Base-by-base conservation (phyloP, 2,888 invertebrate genomes). In the Cephus spinipes region DNA sequence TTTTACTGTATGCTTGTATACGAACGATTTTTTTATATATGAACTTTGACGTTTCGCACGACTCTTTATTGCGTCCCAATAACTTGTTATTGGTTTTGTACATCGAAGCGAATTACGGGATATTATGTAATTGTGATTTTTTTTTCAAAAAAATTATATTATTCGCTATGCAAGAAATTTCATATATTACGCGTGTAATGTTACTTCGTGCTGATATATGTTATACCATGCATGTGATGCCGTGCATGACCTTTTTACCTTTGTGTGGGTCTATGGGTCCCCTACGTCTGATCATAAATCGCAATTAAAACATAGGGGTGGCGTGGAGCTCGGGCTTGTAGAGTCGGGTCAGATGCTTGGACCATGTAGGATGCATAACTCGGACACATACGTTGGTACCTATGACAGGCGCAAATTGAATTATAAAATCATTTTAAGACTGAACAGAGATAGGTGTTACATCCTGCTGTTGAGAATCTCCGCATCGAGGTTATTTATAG, bases 301-400 rank as follows among this genome's bases (percentile, higher is more conserved):
- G 71, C 71, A 71, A 71, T 71, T 71, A 71, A 71, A 71, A 71
- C 71, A 71, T 71, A 71, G 71, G 71, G 71, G 71, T 71, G 71
- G 71, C 71, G 71, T 33, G 33, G 32, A 71, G 71, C 71, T 33
- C 2, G 55, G 55, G 23, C 55, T 40, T 9, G 23, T 55, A 55
- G 55, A 55, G 23, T 55, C 23, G 55, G 23, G 55, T 55, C 55
- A 55, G 55, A 55, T 55, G 55, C 9, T 12, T 33, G 71, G 33
- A 71, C 71, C 71, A 15, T 71, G 55, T 55, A 55, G 55, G 55
- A 55, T 55, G 9, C 71, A 71, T 71, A 71, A 71, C 71, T 71
- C 71, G 71, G 32, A 33, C 55, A 55, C 55, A 55, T 55, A 55
- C 23, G 23, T 55, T 71, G 31, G 33, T 71, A 71, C 71, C 71